These are phyloP conservation scores for Psilopogon haemacephalus DNA, from an alignment of 2,113 vertebrate species.

Conservation along the genomic window DNA sequence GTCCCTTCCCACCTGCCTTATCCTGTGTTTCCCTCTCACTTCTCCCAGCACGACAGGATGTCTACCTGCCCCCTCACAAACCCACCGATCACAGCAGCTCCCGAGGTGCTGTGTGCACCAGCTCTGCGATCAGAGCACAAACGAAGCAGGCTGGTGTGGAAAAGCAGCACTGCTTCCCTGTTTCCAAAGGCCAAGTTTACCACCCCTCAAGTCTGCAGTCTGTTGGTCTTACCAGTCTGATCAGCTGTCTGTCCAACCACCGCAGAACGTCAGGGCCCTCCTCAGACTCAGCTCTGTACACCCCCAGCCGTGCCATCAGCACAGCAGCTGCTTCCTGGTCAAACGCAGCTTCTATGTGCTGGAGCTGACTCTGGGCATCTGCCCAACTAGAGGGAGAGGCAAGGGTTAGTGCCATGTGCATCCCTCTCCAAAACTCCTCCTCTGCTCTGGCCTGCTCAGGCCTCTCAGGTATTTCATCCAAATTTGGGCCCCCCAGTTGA, in stretches of 20 bases:
- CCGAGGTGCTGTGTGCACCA: background rate
- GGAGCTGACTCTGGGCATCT: slow-evolving; percentile 93
- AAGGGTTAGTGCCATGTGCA: background rate
- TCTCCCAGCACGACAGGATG: background rate
- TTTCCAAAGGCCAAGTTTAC: background rate
- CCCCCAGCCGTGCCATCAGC: slow-evolving; percentile 93
- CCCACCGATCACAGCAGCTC: background rate
- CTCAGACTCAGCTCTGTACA: slow-evolving; percentile 92
- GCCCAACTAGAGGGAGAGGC: slow-evolving; percentile 84
- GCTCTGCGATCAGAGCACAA: background rate
- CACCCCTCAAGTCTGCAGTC: background rate
- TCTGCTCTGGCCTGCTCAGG: too few species aligned
- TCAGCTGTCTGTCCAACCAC: slow-evolving; percentile 97
- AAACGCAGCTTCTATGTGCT: slow-evolving; percentile 94
- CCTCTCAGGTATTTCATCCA: too few species aligned
- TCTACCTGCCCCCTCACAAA: background rate
- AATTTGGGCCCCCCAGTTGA: too few species aligned
- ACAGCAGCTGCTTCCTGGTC: slow-evolving; percentile 95
- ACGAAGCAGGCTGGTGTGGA: background rate
- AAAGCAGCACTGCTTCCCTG: background rate
- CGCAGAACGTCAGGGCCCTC: slow-evolving; percentile 94
- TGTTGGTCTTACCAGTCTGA: slow-evolving; percentile 85
- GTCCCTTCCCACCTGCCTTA: background rate
- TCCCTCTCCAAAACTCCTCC: background rate
- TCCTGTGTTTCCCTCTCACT: background rate